Base-by-base conservation (phyloP, 1,140 invertebrate species). In the Tetranychus cinnabarinus region DNA sequence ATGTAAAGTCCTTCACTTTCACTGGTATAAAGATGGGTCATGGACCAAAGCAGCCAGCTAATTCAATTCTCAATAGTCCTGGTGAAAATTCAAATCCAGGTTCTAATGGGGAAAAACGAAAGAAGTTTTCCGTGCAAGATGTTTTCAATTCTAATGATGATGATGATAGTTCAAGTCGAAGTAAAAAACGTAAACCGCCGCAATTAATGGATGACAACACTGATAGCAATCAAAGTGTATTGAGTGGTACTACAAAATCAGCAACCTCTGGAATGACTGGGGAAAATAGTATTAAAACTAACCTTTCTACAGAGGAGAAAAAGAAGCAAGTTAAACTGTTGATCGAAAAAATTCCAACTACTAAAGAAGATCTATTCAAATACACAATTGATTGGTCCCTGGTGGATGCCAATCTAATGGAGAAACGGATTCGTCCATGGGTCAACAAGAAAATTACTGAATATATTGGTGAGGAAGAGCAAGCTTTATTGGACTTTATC, bases 391-490 rank as follows among this genome's bases (percentile, higher is more conserved):
- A 97, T 72, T 95, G 92, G 79, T 78, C 80, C 63, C 82, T 85
- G 71, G 84, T 91, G 59, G 83, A 86, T 74, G 67, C 84, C 81
- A 73, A 74, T 67, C 74, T 97, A 66, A 96, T 97, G 87, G 90
- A 97, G 72, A 88, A 87, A 70, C 81, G 92, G 71, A 95, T 98
- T 72, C 81, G 89, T 67, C 93, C 93, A 56, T 98, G 95, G 95
- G 92, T 98, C 62, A 96, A 95, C 74, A 98, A 97, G 75, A 98
- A 98, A 75, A 97, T 98, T 64, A 85, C 96, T 64, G 92, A 97
- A 77, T 97, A 97, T 75, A 97, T 98, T 71, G 95, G 95, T 54
- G 95, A 98, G 65, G 92, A 93, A 47, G 95, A 98, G 75, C 88
- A 88, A n/a, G 92, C 90, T 12, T 76, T 98, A 59, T 89, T 96